Evolutionary conservation across 2,888 invertebrate species (phyloP), one percentile per base, ranked within the genome.

Genomic region (Luperina nickerlii): DNA sequence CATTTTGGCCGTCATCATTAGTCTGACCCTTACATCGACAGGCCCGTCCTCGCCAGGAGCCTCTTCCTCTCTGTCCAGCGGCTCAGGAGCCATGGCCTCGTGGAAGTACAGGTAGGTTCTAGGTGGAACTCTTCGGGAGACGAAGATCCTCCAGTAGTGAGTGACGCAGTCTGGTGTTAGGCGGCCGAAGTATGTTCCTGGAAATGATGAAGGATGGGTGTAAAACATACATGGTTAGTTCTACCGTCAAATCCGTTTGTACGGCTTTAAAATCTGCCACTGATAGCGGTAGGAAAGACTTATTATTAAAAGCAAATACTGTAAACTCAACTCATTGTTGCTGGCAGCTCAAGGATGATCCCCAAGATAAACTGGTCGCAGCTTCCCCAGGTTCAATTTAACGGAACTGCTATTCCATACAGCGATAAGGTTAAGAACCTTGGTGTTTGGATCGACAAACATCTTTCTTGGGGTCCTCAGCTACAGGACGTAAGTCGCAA

Each of bases 91-190:
- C 62, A 90, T 78, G 0, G 87, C 81, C 82, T 96, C 96, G 79
- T 96, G 95, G 89, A 88, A 92, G 90, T 96, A 96, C 69, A 89
- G 85, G 87, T 95, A 96, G 72, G 85, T 89, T 18, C 96, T 88
- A 0, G 93, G 93, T 0, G 96, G 95, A 0, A 95, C 90, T 0
- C 54, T 24, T 9, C 91, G 88, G 0, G 90, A 86, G 24, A 95
- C 76, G 80, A 84, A 93, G 42, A 93, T 85, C 0, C 91, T 86
- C 74, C 92, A 62, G 87, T 96, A 96, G n/a, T 89, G 90, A 1
- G 72, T 57, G 15, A 93, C 89, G 84, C 96, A 96, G 1, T 82
- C 88, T 1, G 91, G 85, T 0, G 92, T 90, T 38, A 95, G 85
- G 0, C 88, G 63, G 0, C 95, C 95, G 11, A 51, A 74, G 78